A percentile compares a stretch with the other conserved stretches of the same genome.
phyloP scores from a whole-genome alignment of 92 coral and sea anemone genomes.

The Anthopleura xanthogrammica region DNA sequence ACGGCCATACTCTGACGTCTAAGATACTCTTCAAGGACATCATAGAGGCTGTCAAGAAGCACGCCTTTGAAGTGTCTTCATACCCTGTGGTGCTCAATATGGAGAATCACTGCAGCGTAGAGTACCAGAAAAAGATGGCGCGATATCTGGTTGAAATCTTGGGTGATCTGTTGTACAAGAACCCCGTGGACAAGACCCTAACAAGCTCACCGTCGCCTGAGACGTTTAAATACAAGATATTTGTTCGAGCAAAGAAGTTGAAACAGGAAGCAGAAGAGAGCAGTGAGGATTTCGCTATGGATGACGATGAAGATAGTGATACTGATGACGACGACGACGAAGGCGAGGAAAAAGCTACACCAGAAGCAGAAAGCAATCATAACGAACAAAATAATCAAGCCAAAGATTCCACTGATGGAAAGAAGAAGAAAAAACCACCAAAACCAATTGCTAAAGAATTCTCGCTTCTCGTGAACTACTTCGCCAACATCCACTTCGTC shows the following conservation, averaged over 20 bases:
- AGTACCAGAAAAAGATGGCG: constrained; percentile 69
- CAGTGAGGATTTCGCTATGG: constrained; percentile 33
- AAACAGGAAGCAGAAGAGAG: constrained; percentile 52
- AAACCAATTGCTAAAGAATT: constrained; percentile 63
- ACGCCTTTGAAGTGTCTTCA: constrained; percentile 63
- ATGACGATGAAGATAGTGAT: constrained; percentile 39
- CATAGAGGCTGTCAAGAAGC: constrained; percentile 48
- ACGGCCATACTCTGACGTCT: constrained; percentile 68
- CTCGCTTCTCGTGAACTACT: constrained; percentile 59
- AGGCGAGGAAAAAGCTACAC: background rate
- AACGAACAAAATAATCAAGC: background rate
- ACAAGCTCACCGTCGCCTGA: constrained; percentile 65
- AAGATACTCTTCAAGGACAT: constrained; percentile 68
- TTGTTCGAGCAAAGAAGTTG: constrained; percentile 52
- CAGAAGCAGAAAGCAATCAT: background rate
- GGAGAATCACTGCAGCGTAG: constrained; percentile 68
- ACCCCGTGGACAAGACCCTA: constrained; percentile 28
- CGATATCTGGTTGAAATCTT: constrained; percentile 33
- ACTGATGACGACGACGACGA: constrained; percentile 37
- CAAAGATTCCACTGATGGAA: constrained; percentile 1
- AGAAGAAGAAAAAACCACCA: constrained; percentile 21
- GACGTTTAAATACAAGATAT: constrained; percentile 57
- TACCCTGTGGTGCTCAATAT: constrained; percentile 68
- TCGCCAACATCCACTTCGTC: constrained; percentile 51
- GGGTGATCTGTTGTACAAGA: constrained; percentile 48